Conservation (phyloP, 2,113 vertebrate genomes). For the Cynopterus brachyotis region DNA sequence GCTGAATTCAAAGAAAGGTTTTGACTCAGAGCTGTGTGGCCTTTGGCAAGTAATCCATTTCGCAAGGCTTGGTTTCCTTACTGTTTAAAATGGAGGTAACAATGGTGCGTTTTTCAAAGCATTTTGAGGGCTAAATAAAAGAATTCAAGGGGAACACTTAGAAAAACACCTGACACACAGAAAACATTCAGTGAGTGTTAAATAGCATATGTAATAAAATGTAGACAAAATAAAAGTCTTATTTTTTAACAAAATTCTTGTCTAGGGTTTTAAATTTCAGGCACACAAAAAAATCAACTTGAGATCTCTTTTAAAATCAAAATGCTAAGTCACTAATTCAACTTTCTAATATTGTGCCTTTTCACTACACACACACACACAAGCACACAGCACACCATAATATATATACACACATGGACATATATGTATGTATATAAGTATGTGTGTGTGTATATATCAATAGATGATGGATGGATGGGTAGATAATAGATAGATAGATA, state of each 20-base stretch:
- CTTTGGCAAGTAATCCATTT: not conserved
- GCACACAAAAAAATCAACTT: constrained; percentile 29
- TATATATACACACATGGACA: not conserved
- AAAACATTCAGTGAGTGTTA: not conserved
- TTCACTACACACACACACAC: not conserved
- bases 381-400: not conserved
- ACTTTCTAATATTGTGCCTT: not conserved
- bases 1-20: not conserved
- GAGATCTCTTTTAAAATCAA: not conserved
- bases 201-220: not conserved
- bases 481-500: not conserved
- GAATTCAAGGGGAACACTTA: not conserved
- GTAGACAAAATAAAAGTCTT: not conserved
- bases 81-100: not conserved
- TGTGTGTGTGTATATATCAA: too few relatives aligned
- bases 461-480: too few relatives aligned
- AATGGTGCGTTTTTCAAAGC: not conserved
- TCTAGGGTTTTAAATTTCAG: constrained; percentile 16
- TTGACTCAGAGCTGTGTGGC: not conserved
- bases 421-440: too few relatives aligned
- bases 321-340: not conserved
- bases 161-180: not conserved
- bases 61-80: not conserved
- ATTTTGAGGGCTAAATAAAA: not conserved
- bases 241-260: constrained; percentile 26